Conservation (phyloP, 2,113 vertebrate species). For the Ranitomeya imitator region DNA sequence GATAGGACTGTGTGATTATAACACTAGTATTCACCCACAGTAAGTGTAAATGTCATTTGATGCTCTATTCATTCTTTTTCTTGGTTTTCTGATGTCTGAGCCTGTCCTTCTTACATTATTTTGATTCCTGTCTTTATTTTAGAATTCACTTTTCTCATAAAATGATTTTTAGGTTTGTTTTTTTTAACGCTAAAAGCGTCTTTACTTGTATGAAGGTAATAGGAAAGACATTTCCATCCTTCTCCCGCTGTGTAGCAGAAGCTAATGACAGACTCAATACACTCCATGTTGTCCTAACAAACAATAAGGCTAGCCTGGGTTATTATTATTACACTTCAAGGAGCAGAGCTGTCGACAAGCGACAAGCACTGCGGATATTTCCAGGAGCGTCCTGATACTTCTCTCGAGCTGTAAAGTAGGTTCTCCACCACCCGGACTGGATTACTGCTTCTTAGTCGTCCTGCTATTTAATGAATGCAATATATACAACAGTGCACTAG, state of each 20-base stretch:
- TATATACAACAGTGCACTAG: not conserved
- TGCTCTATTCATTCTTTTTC: too few relatives aligned
- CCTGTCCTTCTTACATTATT: not conserved
- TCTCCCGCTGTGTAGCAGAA: not conserved
- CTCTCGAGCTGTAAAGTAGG: not conserved
- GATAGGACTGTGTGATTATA: too few relatives aligned
- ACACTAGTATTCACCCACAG: too few relatives aligned
- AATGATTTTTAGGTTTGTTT: not conserved
- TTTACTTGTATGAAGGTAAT: not conserved
- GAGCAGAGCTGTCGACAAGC: not conserved
- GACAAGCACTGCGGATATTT: constrained; percentile 12
- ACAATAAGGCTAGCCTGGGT: constrained; percentile 15
- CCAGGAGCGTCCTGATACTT: constrained; percentile 9
- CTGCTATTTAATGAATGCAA: constrained; percentile 18
- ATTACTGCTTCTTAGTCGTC: not conserved
- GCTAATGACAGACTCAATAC: not conserved
- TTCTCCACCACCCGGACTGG: not conserved
- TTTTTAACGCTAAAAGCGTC: not conserved
- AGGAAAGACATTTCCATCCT: not conserved
- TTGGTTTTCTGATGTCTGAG: too few relatives aligned
- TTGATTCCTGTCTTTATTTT: not conserved
- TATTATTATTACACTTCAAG: constrained; percentile 19
- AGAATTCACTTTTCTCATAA: constrained; percentile 5
- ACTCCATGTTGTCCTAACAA: not conserved
- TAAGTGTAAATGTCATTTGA: too few relatives aligned